Conservation (phyloP, 2,888 invertebrate species). For the Cephonodes hylas region DNA sequence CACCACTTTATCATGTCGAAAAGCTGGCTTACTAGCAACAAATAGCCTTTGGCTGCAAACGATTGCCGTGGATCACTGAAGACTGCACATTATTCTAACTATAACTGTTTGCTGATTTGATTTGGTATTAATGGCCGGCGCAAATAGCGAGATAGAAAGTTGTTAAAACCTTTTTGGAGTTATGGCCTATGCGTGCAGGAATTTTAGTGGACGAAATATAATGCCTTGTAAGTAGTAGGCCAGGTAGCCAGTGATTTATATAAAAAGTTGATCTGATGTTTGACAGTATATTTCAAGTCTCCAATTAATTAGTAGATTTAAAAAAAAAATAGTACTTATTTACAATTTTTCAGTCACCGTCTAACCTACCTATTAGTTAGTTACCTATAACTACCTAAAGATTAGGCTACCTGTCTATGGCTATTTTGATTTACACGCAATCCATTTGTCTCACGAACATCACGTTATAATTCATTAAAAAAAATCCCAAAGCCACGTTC, state of each 20-base stretch:
- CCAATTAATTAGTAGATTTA: no score
- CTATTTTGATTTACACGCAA: no score
- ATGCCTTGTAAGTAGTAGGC: no score
- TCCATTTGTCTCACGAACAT: no score
- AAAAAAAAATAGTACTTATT: no score
- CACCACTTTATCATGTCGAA: background rate
- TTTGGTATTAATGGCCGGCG: background rate
- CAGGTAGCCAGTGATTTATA: no score
- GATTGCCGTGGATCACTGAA: background rate
- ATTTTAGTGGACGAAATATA: background rate
- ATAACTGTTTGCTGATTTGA: constrained; percentile 2
- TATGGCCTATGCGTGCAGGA: background rate
- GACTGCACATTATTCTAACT: background rate
- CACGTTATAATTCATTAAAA: background rate
- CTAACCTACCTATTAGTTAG: no score
- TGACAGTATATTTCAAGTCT: no score
- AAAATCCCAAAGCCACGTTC: background rate
- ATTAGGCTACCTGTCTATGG: no score
- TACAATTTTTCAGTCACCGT: no score
- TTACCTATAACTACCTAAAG: no score
- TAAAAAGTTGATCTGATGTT: no score
- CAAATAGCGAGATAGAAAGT: background rate
- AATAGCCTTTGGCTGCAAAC: background rate
- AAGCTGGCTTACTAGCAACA: background rate
- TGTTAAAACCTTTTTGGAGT: background rate